phyloP scores from a whole-genome alignment of 2,888 invertebrate species.

The Lasioglossum vierecki region DNA sequence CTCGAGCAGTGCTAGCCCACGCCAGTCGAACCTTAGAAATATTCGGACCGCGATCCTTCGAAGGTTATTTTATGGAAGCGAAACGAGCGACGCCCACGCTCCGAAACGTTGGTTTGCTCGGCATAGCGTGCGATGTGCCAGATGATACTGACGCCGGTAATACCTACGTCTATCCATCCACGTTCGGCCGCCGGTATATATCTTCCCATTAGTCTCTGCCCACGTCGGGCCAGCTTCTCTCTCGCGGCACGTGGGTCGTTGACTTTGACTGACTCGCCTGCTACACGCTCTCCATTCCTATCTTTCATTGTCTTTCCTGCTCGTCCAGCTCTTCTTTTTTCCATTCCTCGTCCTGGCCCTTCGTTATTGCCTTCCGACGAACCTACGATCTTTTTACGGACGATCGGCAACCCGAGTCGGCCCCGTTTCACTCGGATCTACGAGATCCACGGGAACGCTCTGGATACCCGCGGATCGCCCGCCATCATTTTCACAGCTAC shows the following conservation, averaged over 20 bases:
- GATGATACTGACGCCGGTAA: constrained; percentile 71
- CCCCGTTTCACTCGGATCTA: constrained; percentile 6
- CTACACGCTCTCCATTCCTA: constrained; percentile 62
- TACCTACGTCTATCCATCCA: constrained; percentile 74
- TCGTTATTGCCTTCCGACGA: constrained; percentile 36
- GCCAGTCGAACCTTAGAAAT: constrained; percentile 54
- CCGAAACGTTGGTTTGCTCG: constrained; percentile 21
- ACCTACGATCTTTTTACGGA: neutral
- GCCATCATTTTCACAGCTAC: neutral
- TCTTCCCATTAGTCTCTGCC: constrained; percentile 77
- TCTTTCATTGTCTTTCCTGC: constrained; percentile 58
- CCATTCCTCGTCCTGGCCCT: constrained; percentile 12
- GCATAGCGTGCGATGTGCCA: constrained; percentile 69
- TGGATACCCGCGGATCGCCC: neutral
- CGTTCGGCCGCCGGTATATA: constrained; percentile 72
- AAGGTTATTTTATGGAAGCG: constrained; percentile 71
- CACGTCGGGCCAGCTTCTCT: constrained; percentile 65
- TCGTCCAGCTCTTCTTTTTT: neutral
- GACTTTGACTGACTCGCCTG: constrained; percentile 74
- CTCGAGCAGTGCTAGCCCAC: constrained; percentile 59
- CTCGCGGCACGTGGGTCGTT: constrained; percentile 71
- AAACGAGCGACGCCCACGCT: constrained; percentile 64
- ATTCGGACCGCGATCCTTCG: constrained; percentile 62
- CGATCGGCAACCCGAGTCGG: neutral
- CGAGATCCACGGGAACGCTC: neutral